Conservation (phyloP, 2,797 vertebrate species). For the Sardinella longiceps region DNA sequence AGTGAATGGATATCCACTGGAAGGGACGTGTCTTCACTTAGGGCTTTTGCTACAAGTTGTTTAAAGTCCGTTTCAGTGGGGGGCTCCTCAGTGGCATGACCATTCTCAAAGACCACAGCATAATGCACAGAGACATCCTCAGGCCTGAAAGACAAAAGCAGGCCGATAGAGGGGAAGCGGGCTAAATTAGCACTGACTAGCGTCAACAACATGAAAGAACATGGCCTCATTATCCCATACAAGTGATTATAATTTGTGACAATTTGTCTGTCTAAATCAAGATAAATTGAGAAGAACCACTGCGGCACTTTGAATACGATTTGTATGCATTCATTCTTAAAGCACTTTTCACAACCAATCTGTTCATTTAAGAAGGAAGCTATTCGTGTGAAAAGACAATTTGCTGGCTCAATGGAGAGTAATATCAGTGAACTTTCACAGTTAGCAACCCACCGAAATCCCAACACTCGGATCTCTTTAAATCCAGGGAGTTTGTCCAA, state of each 20-base stretch:
- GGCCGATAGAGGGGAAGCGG: not conserved
- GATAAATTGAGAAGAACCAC: not conserved
- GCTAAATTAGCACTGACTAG: not conserved
- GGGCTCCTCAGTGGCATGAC: slow-evolving; percentile 56
- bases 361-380: slow-evolving; percentile 30
- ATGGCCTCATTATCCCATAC: not conserved
- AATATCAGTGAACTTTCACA: slow-evolving; percentile 43
- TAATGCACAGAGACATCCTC: slow-evolving; percentile 81
- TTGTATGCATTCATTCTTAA: slow-evolving; percentile 31
- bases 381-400: slow-evolving; percentile 48
- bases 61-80: slow-evolving; percentile 76
- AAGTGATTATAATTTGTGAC: not conserved
- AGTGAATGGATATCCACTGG: slow-evolving; percentile 82
- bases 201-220: not conserved
- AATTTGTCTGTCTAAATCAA: not conserved
- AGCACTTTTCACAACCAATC: slow-evolving; percentile 26
- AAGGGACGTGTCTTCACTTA: slow-evolving; percentile 81
- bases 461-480: slow-evolving; percentile 86
- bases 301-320: slow-evolving; percentile 20
- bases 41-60: slow-evolving; percentile 80
- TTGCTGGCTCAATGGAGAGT: slow-evolving; percentile 50
- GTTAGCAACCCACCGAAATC: slow-evolving; percentile 85
- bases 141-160: not conserved
- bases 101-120: slow-evolving; percentile 82
- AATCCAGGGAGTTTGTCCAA: slow-evolving; percentile 92